These are phyloP conservation scores for Drosophila nebulosa DNA, from an alignment of 1,140 invertebrate species.

Conservation along the genomic window DNA sequence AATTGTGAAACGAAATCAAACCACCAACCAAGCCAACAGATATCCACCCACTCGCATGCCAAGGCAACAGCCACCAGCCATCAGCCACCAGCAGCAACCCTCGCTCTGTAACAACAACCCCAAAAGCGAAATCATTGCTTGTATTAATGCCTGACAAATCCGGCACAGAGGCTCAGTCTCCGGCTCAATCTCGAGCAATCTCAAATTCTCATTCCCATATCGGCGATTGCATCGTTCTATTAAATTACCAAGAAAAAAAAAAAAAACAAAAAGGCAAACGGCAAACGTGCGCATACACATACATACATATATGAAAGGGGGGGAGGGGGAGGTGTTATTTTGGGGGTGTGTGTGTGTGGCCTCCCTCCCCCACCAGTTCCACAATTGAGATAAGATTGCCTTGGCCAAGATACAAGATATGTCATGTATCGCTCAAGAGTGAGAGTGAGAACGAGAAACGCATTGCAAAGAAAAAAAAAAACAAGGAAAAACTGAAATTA, in stretches of 20 bases:
- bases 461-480: constrained; percentile 23
- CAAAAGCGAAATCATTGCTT: constrained; percentile 22
- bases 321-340: constrained; percentile 27
- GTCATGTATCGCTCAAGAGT: constrained; percentile 70
- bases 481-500: constrained; percentile 53
- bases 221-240: constrained; percentile 74
- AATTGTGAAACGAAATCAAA: constrained; percentile 33
- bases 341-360: constrained; percentile 5
- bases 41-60: constrained; percentile 28
- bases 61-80: constrained; percentile 13
- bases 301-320: constrained; percentile 19
- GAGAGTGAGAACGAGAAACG: constrained; percentile 24
- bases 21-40: constrained; percentile 26
- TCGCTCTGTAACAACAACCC: constrained; percentile 41
- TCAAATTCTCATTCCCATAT: constrained; percentile 59
- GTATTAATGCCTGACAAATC: constrained; percentile 65
- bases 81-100: constrained; percentile 26
- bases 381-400: constrained; percentile 79
- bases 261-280: constrained; percentile 47
- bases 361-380: constrained; percentile 36
- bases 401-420: constrained; percentile 70
- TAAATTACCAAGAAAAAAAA: constrained; percentile 61
- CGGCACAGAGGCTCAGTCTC: constrained; percentile 32
- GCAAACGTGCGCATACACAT: constrained; percentile 62
- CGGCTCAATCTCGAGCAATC: constrained; percentile 47